phyloP scores from a whole-genome alignment of 2,888 invertebrate species.

The Arenicola marina region DNA sequence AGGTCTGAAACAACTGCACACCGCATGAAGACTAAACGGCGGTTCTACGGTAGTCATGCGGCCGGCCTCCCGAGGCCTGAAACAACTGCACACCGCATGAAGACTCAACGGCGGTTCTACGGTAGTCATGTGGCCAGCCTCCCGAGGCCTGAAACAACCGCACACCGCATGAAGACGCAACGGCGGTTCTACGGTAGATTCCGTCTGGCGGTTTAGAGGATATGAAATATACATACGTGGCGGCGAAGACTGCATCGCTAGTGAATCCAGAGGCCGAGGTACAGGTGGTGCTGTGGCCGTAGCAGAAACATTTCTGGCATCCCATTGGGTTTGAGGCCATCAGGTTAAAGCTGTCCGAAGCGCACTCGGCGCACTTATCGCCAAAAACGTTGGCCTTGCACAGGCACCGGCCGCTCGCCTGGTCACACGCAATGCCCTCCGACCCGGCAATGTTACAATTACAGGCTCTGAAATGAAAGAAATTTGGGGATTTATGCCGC shows the following conservation, averaged over 20 bases:
- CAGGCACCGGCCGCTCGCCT: conserved; percentile 34
- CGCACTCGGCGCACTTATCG: conserved; percentile 39
- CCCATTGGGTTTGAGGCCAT: conserved; percentile 73
- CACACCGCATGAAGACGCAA: too few species aligned
- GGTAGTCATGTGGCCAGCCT: too few species aligned
- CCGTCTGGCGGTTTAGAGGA: neutral
- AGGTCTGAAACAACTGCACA: too few species aligned
- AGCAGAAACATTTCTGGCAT: conserved; percentile 65
- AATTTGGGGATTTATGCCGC: too few species aligned
- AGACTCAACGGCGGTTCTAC: too few species aligned
- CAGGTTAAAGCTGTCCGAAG: conserved; percentile 64
- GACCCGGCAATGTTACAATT: conserved; percentile 37
- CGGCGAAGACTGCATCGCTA: conserved; percentile 10
- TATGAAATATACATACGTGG: conserved; percentile 8
- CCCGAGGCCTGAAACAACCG: too few species aligned
- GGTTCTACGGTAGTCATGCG: too few species aligned
- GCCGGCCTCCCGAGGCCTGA: too few species aligned
- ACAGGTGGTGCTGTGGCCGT: conserved; percentile 35
- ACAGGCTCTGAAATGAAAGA: conserved; percentile 33
- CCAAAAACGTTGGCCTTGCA: conserved; percentile 41
- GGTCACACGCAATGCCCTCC: conserved; percentile 24
- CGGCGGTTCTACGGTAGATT: too few species aligned
- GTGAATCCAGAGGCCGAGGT: conserved; percentile 36
- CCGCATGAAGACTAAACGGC: too few species aligned
- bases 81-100: too few species aligned